These are phyloP conservation scores for Astur gentilis DNA, from an alignment of 2,113 vertebrate species.

Conservation along the genomic window DNA sequence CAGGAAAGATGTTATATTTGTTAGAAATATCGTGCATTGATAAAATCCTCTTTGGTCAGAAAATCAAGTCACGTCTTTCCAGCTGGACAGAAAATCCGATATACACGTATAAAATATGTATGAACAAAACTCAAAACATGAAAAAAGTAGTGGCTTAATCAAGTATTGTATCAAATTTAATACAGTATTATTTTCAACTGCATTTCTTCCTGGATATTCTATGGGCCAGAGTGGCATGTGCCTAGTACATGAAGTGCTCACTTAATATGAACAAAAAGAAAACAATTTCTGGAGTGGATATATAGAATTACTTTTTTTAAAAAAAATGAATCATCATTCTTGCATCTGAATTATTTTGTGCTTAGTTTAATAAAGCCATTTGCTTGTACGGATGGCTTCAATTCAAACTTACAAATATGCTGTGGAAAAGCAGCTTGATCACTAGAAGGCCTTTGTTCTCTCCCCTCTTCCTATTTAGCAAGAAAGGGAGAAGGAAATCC, in stretches of 20 bases:
- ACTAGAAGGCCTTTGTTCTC: neutral
- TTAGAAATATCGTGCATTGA: neutral
- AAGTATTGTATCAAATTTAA: neutral
- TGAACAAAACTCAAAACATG: neutral
- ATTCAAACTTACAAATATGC: neutral
- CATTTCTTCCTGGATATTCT: neutral
- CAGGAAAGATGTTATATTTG: neutral
- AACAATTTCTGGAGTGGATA: neutral
- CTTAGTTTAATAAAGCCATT: neutral
- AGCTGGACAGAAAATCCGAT: neutral
- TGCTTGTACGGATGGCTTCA: neutral
- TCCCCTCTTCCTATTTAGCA: neutral
- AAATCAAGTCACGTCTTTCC: neutral
- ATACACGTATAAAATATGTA: neutral
- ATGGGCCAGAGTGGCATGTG: neutral
- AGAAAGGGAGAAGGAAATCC: neutral
- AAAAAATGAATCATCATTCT: neutral
- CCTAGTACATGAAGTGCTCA: neutral
- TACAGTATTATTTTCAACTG: neutral
- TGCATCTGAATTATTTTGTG: neutral
- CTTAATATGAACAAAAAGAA: neutral
- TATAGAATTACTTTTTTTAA: fast-evolving
- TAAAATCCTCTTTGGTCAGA: neutral
- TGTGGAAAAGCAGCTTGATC: neutral
- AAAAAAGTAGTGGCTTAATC: neutral